These are phyloP conservation scores for Proales similis DNA, from an alignment of 1,140 invertebrate species.

Conservation along the genomic window DNA sequence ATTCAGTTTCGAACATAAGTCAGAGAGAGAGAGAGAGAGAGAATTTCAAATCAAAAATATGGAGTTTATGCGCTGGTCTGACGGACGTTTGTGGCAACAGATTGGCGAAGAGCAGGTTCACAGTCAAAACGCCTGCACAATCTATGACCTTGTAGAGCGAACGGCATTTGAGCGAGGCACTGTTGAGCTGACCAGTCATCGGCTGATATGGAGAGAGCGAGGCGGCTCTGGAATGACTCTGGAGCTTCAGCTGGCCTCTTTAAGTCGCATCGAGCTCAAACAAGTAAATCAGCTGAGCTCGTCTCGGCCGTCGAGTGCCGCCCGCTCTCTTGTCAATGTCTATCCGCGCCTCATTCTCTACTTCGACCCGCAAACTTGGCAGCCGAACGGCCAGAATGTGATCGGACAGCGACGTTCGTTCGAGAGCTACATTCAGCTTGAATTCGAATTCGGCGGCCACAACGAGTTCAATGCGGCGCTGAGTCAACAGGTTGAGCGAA, in stretches of 20 bases:
- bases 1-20: too few relatives aligned
- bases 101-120: slow-evolving; percentile 15
- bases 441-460: slow-evolving; percentile 35
- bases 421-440: slow-evolving; percentile 1
- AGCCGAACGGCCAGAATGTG: too few relatives aligned
- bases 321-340: neutral
- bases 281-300: slow-evolving; percentile 19
- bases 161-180: slow-evolving; percentile 21
- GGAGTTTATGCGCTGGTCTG: too few relatives aligned
- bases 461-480: slow-evolving; percentile 26
- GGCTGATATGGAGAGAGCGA: slow-evolving; percentile 23
- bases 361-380: neutral
- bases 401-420: too few relatives aligned
- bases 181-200: slow-evolving; percentile 16
- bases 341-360: slow-evolving; percentile 10
- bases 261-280: slow-evolving; percentile 11
- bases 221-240: slow-evolving; percentile 2
- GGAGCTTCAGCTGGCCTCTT: neutral
- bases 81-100: neutral
- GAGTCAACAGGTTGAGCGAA: slow-evolving; percentile 7
- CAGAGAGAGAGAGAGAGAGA: too few relatives aligned
- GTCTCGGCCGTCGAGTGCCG: neutral
- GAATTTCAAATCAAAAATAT: too few relatives aligned
- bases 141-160: slow-evolving; percentile 24
- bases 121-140: neutral